phyloP scores from a whole-genome alignment of 2,888 invertebrate genomes.

The Amiota minor region DNA sequence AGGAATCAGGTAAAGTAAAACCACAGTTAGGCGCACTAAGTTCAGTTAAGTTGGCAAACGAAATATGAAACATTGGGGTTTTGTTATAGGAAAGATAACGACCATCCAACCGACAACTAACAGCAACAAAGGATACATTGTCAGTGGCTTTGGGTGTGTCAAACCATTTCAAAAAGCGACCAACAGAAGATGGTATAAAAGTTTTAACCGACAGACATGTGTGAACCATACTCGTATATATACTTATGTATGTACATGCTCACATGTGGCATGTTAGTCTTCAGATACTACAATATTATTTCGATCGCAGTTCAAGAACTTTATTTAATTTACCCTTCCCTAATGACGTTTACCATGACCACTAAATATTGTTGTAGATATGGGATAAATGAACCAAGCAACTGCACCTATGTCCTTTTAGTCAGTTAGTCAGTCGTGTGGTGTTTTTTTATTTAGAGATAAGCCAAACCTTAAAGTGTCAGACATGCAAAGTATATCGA shows the following conservation, averaged over 20 bases:
- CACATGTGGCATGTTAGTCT: no score
- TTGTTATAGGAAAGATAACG: no score
- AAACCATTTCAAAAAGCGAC: not conserved
- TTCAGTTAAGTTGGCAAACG: no score
- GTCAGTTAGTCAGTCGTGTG: not conserved
- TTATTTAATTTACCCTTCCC: not conserved
- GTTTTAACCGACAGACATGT: not conserved
- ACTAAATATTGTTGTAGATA: no score
- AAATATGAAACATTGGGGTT: no score
- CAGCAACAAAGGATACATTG: conserved; percentile 18
- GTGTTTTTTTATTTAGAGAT: not conserved
- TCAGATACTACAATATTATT: no score
- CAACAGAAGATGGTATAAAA: no score
- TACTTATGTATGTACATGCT: not conserved
- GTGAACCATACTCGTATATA: not conserved
- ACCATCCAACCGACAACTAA: not conserved
- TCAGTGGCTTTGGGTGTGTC: conserved; percentile 3
- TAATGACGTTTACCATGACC: not conserved
- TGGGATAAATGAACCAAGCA: no score
- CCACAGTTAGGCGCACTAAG: no score
- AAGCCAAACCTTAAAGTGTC: conserved; percentile 17
- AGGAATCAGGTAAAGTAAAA: no score
- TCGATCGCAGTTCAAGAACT: no score
- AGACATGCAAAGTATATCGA: conserved; percentile 4
- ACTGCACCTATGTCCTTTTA: not conserved